Evolutionary conservation across 1,140 invertebrate species (phyloP), one percentile per base, ranked within the genome.

Genomic region (Ceratina japonica): DNA sequence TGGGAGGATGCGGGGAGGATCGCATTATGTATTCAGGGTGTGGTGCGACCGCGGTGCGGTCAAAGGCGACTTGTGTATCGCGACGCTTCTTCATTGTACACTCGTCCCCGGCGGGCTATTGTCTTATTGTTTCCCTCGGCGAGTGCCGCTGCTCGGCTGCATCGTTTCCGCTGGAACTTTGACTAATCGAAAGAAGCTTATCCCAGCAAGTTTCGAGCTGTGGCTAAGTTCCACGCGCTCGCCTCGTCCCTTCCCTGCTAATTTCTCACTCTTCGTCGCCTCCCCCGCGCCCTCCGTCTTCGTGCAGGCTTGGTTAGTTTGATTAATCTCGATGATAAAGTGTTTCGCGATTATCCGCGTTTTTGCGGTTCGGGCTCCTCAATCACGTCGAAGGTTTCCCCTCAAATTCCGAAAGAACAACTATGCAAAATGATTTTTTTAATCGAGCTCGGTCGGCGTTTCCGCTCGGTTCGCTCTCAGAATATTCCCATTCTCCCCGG

Each of bases 71-170:
- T 78, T 65, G 79, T 65, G 79, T 69, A 69, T 64, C 66, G 61
- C 75, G 66, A 64, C 64, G 56, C 64, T 69, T 63, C 59, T 68
- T 86, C 83, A 87, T 87, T 87, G 85, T 87, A 86, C 83, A 84
- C 85, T 87, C 82, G 87, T 87, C 85, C 81, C 72, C 24, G 56
- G 5, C 58, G 31, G 24, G n/a, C 78, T 69, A 87, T 87, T 87
- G 87, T 87, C 85, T 87, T 82, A 87, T 87, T 87, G 85, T 87
- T 82, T 77, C 31, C 31, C 54, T 61, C 49, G 18, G 51, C 37
- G 56, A 37, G 76, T 56, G 56, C 65, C 59, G 72, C 70, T 37
- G 62, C 65, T 59, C 54, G 59, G 12, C n/a, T 51, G 51, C 61
- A 59, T 75, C 74, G 51, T 59, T 54, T 85, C 73, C 62, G 64